Percentiles rank a stretch among this genome's conserved stretches.
Evolutionary conservation across 2,888 invertebrate genomes (phyloP).

Genomic region (Hylaea fasciaria): DNA sequence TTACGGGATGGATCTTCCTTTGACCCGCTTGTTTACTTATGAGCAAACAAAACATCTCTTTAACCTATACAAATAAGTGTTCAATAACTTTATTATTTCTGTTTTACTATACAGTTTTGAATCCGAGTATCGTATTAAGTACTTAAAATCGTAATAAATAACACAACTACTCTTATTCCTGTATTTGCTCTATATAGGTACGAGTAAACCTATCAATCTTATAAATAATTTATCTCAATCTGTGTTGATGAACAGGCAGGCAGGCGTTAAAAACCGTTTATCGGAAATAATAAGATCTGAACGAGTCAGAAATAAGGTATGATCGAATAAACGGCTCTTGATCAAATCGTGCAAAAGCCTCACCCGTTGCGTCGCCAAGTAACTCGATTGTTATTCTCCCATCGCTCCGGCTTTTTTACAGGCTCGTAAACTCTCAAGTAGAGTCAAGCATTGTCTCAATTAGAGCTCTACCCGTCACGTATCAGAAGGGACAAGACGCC

Average conservation of each 20-base stretch:
- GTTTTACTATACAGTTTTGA: too few species aligned
- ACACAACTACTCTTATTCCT: too few species aligned
- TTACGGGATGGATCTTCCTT: neutral
- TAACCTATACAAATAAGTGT: neutral
- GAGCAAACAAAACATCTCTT: neutral
- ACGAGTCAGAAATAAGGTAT: neutral
- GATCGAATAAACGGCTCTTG: slow-evolving; percentile 14
- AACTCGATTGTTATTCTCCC: slow-evolving; percentile 26
- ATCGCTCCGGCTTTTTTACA: slow-evolving; percentile 31
- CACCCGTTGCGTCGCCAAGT: neutral
- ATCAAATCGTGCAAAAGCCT: slow-evolving; percentile 12
- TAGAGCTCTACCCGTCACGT: slow-evolving; percentile 35
- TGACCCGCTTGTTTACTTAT: neutral
- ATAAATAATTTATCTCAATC: too few species aligned
- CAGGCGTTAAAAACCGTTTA: neutral
- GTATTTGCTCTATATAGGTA: too few species aligned
- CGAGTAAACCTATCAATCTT: too few species aligned
- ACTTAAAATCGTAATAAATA: too few species aligned
- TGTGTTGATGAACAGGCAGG: too few species aligned
- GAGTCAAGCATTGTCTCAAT: slow-evolving; percentile 33
- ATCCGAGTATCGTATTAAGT: too few species aligned
- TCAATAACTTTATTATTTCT: too few species aligned
- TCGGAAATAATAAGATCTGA: neutral
- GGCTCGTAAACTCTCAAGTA: slow-evolving; percentile 32
- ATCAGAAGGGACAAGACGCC: slow-evolving; percentile 49